A percentile compares a stretch with the other conserved stretches of the same genome.
Conservation (phyloP, 2,113 vertebrate genomes). For the Notarius lentiginosus region DNA sequence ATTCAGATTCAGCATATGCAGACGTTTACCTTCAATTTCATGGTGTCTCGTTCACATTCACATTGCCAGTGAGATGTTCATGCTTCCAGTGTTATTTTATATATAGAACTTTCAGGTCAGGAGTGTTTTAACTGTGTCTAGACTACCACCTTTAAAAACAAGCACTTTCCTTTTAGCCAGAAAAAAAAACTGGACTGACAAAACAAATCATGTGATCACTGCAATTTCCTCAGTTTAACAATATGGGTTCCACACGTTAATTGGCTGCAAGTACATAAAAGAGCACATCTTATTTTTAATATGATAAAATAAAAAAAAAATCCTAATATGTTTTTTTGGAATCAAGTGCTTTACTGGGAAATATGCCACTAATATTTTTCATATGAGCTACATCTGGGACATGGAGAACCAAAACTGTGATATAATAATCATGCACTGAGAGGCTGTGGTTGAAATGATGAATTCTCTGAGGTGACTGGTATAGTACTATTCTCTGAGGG, state of each 20-base stretch:
- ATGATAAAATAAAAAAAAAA: too few relatives aligned
- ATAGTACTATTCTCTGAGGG: too few relatives aligned
- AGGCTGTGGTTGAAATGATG: too few relatives aligned
- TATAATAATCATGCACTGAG: too few relatives aligned
- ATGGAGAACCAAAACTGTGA: too few relatives aligned
- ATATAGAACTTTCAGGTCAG: not conserved
- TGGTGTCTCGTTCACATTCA: not conserved
- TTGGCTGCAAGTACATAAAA: not conserved
- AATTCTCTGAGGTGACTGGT: too few relatives aligned
- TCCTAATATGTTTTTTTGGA: too few relatives aligned
- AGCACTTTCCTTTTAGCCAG: not conserved
- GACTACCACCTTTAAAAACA: not conserved
- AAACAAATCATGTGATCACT: not conserved
- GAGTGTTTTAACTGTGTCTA: not conserved
- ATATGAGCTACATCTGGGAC: too few relatives aligned
- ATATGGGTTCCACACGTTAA: not conserved
- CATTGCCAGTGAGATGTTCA: not conserved
- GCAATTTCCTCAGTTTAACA: not conserved
- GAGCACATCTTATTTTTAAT: not conserved
- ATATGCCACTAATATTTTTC: too few relatives aligned
- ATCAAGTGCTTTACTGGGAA: not conserved
- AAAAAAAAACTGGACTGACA: not conserved
- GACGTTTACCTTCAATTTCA: not conserved
- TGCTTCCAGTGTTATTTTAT: not conserved
- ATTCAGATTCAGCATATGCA: not conserved